Base-by-base conservation (phyloP, 1,140 invertebrate genomes). In the Tribolium castaneum region DNA sequence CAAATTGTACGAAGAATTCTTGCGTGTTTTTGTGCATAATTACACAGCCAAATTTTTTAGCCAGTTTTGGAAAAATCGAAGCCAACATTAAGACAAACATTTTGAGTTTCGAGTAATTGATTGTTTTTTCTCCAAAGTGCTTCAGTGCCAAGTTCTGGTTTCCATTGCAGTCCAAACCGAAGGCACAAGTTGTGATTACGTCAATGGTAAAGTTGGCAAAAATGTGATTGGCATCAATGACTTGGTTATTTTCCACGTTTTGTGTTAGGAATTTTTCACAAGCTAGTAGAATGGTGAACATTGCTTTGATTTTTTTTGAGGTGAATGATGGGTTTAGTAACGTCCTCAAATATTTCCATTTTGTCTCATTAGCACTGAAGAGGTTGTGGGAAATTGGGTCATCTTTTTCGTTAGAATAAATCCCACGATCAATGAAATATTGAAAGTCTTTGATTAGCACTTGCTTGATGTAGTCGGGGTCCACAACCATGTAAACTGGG, bases 271-370 rank as follows among this genome's bases (percentile, higher is more conserved):
- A 84, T 70, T 90, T 90, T 16, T 87, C 87, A 0, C 83, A 89
- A 13, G 88, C 59, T 39, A 51, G 3, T 1, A 80, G 3, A 1
- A 54, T 76, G 3, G 25, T 49, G 75, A 87, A 87, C 86, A 89
- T 88, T 7, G 62, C 74, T 78, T 86, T 89, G 62, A 90, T 80
- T 77, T 88, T 89, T 0, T 85, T 86, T 34, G 87, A 86, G 0
- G 89, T 87, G 78, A 90, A 93, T 0, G 89, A 89, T 3, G 91
- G 90, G 25, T 90, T 90, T 22, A 93, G 86, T 75, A 92, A 89
- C 6, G 88, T 86, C 59, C 92, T 86, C 39, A 93, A 86, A 45
- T 88, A 83, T 62, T 89, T 88, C 92, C 92, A 93, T 19, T 87
- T 85, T 9, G 87, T 85, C 6, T 89, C 90, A 74, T 87, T 86